Conservation (phyloP, 37 sponge, comb jelly and placozoan genomes). For the Tethya wilhelma region DNA sequence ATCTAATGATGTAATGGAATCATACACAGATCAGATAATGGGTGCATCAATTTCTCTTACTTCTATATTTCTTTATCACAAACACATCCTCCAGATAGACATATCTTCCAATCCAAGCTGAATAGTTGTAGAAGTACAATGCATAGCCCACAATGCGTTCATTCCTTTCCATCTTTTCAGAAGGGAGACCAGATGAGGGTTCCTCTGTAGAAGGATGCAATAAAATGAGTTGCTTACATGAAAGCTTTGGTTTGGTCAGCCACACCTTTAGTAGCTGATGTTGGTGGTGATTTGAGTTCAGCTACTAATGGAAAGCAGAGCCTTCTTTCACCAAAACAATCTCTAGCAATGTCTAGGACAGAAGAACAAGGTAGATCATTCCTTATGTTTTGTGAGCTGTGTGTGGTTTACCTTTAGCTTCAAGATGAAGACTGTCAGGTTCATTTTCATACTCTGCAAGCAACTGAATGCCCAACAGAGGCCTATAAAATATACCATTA, state of each 20-base stretch:
- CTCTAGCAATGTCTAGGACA: slow-evolving; percentile 11
- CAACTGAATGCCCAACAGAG: background rate
- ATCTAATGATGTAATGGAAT: slow-evolving; percentile 5
- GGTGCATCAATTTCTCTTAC: background rate
- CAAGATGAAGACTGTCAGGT: slow-evolving; percentile 23
- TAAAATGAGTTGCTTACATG: background rate
- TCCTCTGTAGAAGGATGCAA: background rate
- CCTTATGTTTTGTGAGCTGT: too few relatives aligned
- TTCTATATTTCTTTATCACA: slow-evolving; percentile 12
- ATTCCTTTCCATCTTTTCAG: background rate
- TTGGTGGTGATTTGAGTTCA: background rate
- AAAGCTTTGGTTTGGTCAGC: background rate
- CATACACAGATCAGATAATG: background rate
- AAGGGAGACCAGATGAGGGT: background rate
- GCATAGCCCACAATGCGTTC: slow-evolving; percentile 40
- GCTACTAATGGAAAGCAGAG: slow-evolving; percentile 4
- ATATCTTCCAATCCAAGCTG: slow-evolving; percentile 38
- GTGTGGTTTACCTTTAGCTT: background rate
- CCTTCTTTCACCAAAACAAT: slow-evolving; percentile 33
- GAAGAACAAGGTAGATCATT: too few relatives aligned
- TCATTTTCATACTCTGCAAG: slow-evolving; percentile 22
- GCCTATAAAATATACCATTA: background rate
- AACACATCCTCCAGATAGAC: slow-evolving; percentile 49
- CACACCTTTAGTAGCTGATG: background rate
- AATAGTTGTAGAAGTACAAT: slow-evolving; percentile 38